Base-by-base conservation (phyloP, 2,888 invertebrate species). In the Heliconius hortense region DNA sequence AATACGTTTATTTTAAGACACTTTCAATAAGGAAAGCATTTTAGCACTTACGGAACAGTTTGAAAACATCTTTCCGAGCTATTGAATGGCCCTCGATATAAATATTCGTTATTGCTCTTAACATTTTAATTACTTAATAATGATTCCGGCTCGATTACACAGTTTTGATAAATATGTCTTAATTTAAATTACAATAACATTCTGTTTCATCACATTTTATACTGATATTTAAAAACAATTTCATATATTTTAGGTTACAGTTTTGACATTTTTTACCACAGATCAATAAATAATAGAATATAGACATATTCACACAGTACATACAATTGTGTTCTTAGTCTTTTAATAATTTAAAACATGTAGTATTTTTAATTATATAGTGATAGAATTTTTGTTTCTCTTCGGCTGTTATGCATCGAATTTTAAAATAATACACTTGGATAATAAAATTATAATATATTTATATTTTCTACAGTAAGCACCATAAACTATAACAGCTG, bases 41-140 rank as follows among this genome's bases (percentile, higher is more conserved):
- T 63, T 35, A 31, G 66, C 59, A 81, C 81, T 80, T 75, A 82
- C 81, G 79, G 72, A 79, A 79, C 64, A 79, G 68, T 79, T 80
- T 79, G 74, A 79, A 78, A 69, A 77, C 77, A 80, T 82, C 81
- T 35, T 78, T 77, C 75, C 80, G 76, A 39, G 73, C 72, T 68
- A 75, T 64, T 75, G 43, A 67, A 70, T 78, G 80, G 53, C 80
- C 76, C 72, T 82, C 80, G 43, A 80, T 70, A 72, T 78, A 82
- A 77, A 80, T 78, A 77, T 76, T 80, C 43, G 79, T 77, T 63
- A 81, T 62, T 28, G 78, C 78, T 78, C 81, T 79, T 60, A 82
- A 76, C 81, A 82, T 82, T 68, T 78, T 81, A 74, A 71, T 48
- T 62, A 62, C 48, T 59, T 68, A 63, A 66, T 39, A 64, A 35